These are phyloP conservation scores for Pangasianodon hypophthalmus DNA, from an alignment of 2,113 vertebrate species.

Conservation along the genomic window DNA sequence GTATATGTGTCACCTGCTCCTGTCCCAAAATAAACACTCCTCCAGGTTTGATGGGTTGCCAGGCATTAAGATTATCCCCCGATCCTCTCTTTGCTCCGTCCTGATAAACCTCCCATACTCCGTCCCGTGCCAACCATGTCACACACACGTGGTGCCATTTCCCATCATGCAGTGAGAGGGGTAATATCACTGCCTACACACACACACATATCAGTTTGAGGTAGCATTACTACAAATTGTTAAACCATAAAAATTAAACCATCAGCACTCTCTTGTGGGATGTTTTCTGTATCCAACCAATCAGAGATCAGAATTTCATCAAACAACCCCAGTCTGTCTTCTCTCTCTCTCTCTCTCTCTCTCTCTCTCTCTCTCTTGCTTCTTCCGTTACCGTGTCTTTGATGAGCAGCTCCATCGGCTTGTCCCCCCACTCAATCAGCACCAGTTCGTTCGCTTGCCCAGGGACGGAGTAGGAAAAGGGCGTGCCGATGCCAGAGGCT, in stretches of 20 bases:
- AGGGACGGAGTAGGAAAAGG: conserved; percentile 77
- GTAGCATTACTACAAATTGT: neutral
- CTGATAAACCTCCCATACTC: conserved; percentile 80
- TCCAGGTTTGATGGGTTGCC: conserved; percentile 81
- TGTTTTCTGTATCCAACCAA: neutral
- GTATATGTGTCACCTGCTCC: conserved; percentile 74
- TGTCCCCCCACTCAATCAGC: conserved; percentile 79
- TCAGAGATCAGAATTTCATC: neutral
- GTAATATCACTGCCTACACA: conserved; percentile 71
- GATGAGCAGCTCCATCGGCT: conserved; percentile 76
- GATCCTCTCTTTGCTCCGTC: conserved; percentile 78
- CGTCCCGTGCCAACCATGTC: conserved; percentile 80
- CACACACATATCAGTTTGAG: neutral
- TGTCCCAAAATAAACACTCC: conserved; percentile 82
- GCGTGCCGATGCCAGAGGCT: conserved; percentile 69
- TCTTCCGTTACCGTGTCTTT: conserved; percentile 72
- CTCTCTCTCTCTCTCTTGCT: neutral
- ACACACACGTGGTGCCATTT: conserved; percentile 83
- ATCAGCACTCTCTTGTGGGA: neutral
- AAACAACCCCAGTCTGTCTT: neutral
- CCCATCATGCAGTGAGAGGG: conserved; percentile 75
- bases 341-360: neutral
- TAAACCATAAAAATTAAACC: neutral
- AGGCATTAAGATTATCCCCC: conserved; percentile 77
- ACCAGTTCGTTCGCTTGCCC: conserved; percentile 80